phyloP scores from a whole-genome alignment of 2,113 vertebrate genomes.

The Aphelocoma coerulescens region DNA sequence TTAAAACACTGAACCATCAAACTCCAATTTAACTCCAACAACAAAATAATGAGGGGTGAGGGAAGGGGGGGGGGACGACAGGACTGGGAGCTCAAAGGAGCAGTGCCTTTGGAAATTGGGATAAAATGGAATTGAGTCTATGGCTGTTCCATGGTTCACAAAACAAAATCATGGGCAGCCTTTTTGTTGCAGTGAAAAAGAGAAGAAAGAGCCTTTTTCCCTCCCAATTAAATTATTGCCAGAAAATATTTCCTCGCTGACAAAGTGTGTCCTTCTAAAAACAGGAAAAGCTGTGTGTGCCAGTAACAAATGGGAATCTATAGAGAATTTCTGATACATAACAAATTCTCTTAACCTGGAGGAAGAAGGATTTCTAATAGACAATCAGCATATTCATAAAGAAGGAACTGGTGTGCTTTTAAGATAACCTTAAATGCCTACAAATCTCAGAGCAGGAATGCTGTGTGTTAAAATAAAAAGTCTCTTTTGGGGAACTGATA shows the following conservation, averaged over 20 bases:
- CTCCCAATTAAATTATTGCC: neutral
- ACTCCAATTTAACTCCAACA: neutral
- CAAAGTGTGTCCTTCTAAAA: neutral
- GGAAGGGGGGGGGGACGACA: neutral
- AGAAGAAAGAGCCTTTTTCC: neutral
- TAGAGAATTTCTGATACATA: neutral
- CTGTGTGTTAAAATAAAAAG: neutral
- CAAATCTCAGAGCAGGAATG: neutral
- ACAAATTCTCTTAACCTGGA: neutral
- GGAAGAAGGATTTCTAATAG: neutral
- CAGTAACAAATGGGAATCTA: neutral
- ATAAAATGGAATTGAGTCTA: neutral
- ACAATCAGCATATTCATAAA: constrained; percentile 19
- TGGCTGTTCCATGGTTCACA: neutral
- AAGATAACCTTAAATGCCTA: neutral
- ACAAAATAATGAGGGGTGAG: neutral
- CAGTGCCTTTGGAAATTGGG: neutral
- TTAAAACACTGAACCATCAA: neutral
- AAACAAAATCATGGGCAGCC: neutral
- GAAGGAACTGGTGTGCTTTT: neutral
- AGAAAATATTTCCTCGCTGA: neutral
- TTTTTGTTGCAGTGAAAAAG: neutral
- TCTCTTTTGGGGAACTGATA: neutral
- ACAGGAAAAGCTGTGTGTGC: neutral
- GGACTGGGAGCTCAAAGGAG: neutral